Percentiles rank a stretch among this genome's conserved stretches.
Evolutionary conservation across 2,888 invertebrate genomes (phyloP).

Genomic region (Tetanocera ferruginea): DNA sequence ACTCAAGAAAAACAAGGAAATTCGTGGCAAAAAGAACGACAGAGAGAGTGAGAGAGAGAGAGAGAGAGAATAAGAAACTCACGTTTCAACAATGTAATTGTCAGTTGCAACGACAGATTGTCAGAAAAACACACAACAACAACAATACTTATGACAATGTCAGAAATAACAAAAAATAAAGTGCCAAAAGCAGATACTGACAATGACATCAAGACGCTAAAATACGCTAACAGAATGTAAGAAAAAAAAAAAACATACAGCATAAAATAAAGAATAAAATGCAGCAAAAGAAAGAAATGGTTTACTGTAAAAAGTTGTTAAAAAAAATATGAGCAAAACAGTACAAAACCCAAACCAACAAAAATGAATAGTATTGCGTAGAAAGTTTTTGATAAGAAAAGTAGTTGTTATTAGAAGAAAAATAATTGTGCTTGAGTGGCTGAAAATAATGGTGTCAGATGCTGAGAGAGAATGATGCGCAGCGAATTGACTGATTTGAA

Average conservation of each 20-base stretch:
- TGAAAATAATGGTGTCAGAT: too few species aligned
- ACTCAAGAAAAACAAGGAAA: too few species aligned
- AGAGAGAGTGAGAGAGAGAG: neutral
- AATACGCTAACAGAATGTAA: neutral
- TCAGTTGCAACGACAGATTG: slow-evolving; percentile 22
- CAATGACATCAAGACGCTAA: neutral
- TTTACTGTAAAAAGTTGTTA: too few species aligned
- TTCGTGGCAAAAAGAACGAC: neutral
- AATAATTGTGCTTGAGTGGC: too few species aligned
- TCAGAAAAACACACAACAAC: neutral
- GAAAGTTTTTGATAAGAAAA: too few species aligned
- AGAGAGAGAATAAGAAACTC: neutral
- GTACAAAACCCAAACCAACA: neutral
- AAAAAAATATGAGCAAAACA: too few species aligned
- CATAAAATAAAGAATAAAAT: too few species aligned
- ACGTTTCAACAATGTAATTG: slow-evolving; percentile 16
- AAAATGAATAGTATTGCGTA: too few species aligned
- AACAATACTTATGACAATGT: neutral
- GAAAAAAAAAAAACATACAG: neutral
- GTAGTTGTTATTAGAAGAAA: too few species aligned
- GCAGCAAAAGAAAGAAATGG: too few species aligned
- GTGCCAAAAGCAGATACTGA: slow-evolving; percentile 9
- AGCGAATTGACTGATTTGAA: too few species aligned
- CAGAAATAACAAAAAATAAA: slow-evolving; percentile 2
- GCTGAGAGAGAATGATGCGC: too few species aligned